Evolutionary conservation across 2,113 vertebrate species (phyloP).

Genomic region (Ploceus nigricollis): DNA sequence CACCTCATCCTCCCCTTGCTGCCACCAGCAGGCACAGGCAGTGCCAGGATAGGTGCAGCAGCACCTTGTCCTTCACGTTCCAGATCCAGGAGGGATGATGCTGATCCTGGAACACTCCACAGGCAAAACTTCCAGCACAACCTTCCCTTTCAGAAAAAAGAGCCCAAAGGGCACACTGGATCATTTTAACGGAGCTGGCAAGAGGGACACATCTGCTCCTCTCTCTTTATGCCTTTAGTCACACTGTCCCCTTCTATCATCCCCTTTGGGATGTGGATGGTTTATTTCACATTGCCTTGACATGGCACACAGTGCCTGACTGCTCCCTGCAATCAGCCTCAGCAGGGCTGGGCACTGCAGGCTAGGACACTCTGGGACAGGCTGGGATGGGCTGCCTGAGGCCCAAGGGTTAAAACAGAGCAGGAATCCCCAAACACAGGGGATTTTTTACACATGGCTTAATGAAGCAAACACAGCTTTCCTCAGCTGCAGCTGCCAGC

Average conservation of each 20-base stretch:
- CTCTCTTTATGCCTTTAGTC: slow-evolving; percentile 32
- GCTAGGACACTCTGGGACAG: background rate
- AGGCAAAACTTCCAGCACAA: background rate
- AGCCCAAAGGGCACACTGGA: background rate
- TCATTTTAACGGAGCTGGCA: background rate
- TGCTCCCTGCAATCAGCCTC: background rate
- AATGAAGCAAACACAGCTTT: background rate
- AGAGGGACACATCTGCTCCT: slow-evolving; percentile 1
- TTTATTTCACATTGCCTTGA: background rate
- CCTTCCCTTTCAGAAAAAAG: background rate
- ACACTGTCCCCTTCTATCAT: background rate
- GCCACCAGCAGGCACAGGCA: rapidly evolving
- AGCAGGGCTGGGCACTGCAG: background rate
- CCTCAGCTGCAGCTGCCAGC: background rate
- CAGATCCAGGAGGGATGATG: rapidly evolving
- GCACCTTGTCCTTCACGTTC: background rate
- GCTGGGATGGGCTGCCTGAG: background rate
- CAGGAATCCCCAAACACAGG: background rate
- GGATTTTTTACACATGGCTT: background rate
- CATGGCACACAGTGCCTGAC: background rate
- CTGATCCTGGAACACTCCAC: background rate
- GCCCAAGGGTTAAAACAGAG: background rate
- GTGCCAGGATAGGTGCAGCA: background rate
- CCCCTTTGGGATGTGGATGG: background rate
- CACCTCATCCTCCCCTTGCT: background rate